Conservation (phyloP, 1,140 invertebrate genomes). For the Lanistes nyassanus region DNA sequence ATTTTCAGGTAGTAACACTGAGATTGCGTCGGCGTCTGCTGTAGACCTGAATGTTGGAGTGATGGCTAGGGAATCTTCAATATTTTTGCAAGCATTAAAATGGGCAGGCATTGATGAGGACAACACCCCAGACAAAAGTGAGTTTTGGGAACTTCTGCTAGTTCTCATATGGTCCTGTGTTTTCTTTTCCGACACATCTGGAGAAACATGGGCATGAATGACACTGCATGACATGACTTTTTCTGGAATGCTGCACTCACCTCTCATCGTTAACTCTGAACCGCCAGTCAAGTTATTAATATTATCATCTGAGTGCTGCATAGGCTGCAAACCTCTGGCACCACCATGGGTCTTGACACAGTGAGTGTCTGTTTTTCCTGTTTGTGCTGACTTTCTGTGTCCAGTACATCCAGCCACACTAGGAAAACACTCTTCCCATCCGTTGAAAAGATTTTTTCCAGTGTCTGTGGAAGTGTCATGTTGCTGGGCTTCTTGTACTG, state of each 20-base stretch:
- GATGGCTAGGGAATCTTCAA: constrained; percentile 18
- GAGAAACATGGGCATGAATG: background rate
- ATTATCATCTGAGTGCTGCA: too few relatives aligned
- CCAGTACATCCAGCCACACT: background rate
- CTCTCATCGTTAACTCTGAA: too few relatives aligned
- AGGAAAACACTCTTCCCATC: too few relatives aligned
- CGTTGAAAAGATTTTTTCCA: too few relatives aligned
- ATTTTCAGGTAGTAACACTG: background rate
- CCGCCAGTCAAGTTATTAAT: background rate
- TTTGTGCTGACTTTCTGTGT: background rate
- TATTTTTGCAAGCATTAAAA: background rate
- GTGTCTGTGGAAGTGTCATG: too few relatives aligned
- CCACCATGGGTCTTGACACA: too few relatives aligned
- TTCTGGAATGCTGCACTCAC: too few relatives aligned
- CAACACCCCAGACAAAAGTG: background rate
- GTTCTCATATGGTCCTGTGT: background rate
- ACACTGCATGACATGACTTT: background rate
- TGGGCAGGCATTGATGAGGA: too few relatives aligned
- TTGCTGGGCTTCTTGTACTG: too few relatives aligned
- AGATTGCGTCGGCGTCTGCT: background rate
- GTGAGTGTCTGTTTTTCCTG: too few relatives aligned
- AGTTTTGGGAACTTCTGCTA: background rate
- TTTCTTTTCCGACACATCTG: background rate
- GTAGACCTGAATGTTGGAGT: constrained; percentile 19
- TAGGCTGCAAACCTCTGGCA: too few relatives aligned